Conservation (phyloP, 2,113 vertebrate species). For the Proterorhinus semilunaris region DNA sequence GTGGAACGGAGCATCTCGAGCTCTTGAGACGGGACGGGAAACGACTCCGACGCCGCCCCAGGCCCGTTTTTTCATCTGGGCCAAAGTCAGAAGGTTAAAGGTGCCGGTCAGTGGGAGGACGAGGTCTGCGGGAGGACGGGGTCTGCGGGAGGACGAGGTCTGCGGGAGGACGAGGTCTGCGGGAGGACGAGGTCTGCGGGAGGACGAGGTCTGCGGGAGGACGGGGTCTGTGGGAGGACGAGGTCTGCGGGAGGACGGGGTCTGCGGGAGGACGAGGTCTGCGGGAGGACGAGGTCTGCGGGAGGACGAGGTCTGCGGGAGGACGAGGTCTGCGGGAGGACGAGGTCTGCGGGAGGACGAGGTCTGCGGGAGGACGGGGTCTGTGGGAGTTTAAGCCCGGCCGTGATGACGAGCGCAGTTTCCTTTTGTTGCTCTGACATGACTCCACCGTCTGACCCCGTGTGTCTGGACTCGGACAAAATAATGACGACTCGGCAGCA, state of each 20-base stretch:
- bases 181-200: neutral
- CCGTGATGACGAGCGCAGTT: constrained; percentile 70
- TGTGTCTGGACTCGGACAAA: constrained; percentile 13
- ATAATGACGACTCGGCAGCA: constrained; percentile 52
- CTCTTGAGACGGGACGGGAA: no score
- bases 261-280: no score
- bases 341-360: neutral
- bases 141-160: neutral
- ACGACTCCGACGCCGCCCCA: no score
- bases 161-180: neutral
- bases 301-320: neutral
- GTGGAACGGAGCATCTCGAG: no score
- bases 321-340: neutral
- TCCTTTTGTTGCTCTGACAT: constrained; percentile 51
- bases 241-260: no score
- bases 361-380: no score
- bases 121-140: neutral
- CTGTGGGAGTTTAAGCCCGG: constrained; percentile 61
- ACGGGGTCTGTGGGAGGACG: neutral
- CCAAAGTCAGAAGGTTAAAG: neutral
- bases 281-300: neutral
- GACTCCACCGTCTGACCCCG: constrained; percentile 12
- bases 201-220: neutral
- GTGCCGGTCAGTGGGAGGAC: neutral
- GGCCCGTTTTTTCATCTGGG: neutral